A percentile compares a stretch with the other conserved stretches of the same genome.
phyloP scores from a whole-genome alignment of 2,888 invertebrate genomes.

The Beris chalybata region DNA sequence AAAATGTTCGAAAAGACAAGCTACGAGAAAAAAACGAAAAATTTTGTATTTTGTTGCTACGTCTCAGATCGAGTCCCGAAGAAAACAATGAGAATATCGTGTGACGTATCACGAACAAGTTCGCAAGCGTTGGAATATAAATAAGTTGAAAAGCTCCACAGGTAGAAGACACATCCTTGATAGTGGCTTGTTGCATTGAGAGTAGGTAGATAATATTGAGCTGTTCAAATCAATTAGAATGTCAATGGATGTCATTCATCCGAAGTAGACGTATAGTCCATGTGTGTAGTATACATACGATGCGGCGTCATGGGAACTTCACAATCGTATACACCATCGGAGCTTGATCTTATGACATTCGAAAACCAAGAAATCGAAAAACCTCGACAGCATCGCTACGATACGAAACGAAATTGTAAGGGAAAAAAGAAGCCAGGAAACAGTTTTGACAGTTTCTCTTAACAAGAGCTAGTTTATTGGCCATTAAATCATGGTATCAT shows the following conservation, averaged over 20 bases:
- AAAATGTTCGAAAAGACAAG: too few relatives aligned
- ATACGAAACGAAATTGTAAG: background rate
- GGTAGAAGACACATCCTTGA: too few relatives aligned
- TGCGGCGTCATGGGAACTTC: background rate
- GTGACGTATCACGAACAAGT: too few relatives aligned
- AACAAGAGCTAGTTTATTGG: conserved; percentile 36
- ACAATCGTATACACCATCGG: background rate
- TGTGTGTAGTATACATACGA: background rate
- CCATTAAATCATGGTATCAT: conserved; percentile 33
- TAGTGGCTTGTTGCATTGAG: too few relatives aligned
- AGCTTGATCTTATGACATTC: background rate
- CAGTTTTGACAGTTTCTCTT: conserved; percentile 37
- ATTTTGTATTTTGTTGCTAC: too few relatives aligned
- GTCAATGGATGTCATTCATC: background rate
- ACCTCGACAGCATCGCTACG: background rate
- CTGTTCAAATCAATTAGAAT: conserved; percentile 7
- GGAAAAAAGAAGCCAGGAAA: conserved; percentile 31
- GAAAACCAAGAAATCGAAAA: background rate
- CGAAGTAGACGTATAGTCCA: too few relatives aligned
- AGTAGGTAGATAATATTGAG: conserved; percentile 3
- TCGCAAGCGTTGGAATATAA: too few relatives aligned
- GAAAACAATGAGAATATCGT: too few relatives aligned
- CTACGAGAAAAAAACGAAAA: too few relatives aligned
- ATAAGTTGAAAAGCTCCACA: too few relatives aligned
- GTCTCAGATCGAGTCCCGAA: too few relatives aligned